phyloP scores from a whole-genome alignment of 2,888 invertebrate genomes.

The Rotaria sp. region DNA sequence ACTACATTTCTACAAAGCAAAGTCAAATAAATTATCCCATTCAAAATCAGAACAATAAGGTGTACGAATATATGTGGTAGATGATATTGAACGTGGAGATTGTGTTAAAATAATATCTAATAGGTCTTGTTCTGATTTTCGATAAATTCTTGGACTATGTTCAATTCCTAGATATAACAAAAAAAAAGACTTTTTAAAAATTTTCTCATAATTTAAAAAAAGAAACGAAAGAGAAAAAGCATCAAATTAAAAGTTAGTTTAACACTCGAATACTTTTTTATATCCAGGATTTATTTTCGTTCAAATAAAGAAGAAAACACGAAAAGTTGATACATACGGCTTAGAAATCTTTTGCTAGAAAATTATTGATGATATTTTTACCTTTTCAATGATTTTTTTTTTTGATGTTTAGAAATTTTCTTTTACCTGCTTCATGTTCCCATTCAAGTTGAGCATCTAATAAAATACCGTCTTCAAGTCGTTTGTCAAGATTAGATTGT shows the following conservation, averaged over 20 bases:
- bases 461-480: not conserved
- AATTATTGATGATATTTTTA: not conserved
- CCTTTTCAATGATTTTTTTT: not conserved
- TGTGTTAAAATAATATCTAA: not conserved
- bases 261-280: no score
- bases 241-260: no score
- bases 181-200: not conserved
- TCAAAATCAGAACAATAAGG: not conserved
- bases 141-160: not conserved
- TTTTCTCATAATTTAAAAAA: not conserved
- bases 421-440: conserved; percentile 24
- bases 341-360: not conserved
- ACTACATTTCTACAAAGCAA: not conserved
- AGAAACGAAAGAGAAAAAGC: not conserved
- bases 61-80: not conserved
- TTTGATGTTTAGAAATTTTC: not conserved
- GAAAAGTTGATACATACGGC: not conserved
- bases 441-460: conserved; percentile 18
- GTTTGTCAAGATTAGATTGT: not conserved
- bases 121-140: conserved; percentile 3
- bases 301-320: no score
- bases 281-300: no score
- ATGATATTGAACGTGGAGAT: not conserved
- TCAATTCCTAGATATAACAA: not conserved
- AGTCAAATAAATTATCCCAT: conserved; percentile 15